A percentile compares a stretch with the other conserved stretches of the same genome.
phyloP scores from a whole-genome alignment of 2,797 vertebrate genomes.

The Sebastes hopkinsi region DNA sequence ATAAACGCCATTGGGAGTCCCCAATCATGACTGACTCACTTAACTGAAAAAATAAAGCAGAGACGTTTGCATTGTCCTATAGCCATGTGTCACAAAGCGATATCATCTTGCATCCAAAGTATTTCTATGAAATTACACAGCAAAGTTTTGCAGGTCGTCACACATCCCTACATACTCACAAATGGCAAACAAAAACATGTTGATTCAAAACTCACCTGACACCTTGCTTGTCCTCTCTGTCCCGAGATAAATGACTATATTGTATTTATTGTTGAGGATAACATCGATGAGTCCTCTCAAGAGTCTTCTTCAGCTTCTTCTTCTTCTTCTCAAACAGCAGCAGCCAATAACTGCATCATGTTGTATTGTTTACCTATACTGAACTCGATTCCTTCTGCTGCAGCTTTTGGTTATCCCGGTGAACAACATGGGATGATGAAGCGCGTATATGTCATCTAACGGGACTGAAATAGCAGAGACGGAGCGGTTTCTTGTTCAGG shows the following conservation, averaged over 20 bases:
- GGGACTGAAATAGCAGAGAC: slow-evolving; percentile 42
- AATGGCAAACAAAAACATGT: not conserved
- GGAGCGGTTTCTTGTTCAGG: slow-evolving; percentile 25
- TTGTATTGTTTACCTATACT: not conserved
- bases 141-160: slow-evolving; percentile 51
- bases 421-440: slow-evolving; percentile 42
- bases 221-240: slow-evolving; percentile 70
- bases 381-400: slow-evolving; percentile 1
- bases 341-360: slow-evolving; percentile 16
- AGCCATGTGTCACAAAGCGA: slow-evolving; percentile 17
- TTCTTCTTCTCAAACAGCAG: slow-evolving; percentile 32
- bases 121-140: not conserved
- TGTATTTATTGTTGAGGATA: slow-evolving; percentile 42
- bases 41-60: slow-evolving; percentile 15
- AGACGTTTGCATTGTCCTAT: slow-evolving; percentile 5
- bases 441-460: slow-evolving; percentile 63
- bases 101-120: slow-evolving; percentile 2
- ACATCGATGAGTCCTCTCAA: slow-evolving; percentile 59
- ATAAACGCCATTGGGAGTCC: not conserved
- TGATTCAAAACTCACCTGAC: slow-evolving; percentile 77
- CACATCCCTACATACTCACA: not conserved
- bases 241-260: slow-evolving; percentile 66
- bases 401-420: slow-evolving; percentile 18
- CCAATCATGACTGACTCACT: slow-evolving; percentile 28
- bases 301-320: slow-evolving; percentile 13